Base-by-base conservation (phyloP, 2,888 invertebrate genomes). In the Caenorhabditis imperialis region DNA sequence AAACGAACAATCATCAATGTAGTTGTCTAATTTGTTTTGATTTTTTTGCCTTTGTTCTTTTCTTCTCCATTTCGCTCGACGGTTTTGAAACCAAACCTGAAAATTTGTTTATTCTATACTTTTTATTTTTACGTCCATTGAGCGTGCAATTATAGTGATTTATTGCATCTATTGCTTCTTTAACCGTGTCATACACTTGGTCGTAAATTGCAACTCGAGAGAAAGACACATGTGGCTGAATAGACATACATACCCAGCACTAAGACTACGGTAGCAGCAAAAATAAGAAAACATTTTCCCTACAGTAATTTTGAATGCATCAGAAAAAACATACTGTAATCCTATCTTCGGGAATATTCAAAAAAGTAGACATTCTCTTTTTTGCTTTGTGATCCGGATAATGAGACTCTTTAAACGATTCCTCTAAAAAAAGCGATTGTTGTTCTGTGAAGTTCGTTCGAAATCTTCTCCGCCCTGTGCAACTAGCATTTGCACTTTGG, bases 71-170 rank as follows among this genome's bases (percentile, higher is more conserved):
- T 81, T 80, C 1, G 81, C 81, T 27, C 81, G 38, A 16, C 84
- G 75, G 60, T 84, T 84, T 71, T 84, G 84, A 53, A 84, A 84
- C 84, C 84, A 84, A 25, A 84, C 83, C 84, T 84, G 54, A 12
- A 81, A 69, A 54, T 25, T 27, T 30, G n/a, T n/a, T n/a, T n/a
- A n/a, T n/a, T n/a, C n/a, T n/a, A n/a, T n/a, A n/a, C n/a, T n/a
- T n/a, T n/a, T n/a, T n/a, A n/a, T n/a, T n/a, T n/a, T n/a, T n/a
- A n/a, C n/a, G n/a, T n/a, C n/a, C n/a, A n/a, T n/a, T n/a, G 8
- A 20, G 27, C 18, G 8, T 53, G 14, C 23, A 25, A 25, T 14
- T 14, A 38, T 20, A 20, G 22, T 25, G 14, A 38, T 38, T 42
- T 10, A 27, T 16, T 18, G 6, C 30, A n/a, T 57, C 18, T 45